Conservation (phyloP, 2,113 vertebrate species). For the Dolichotis patagonum region DNA sequence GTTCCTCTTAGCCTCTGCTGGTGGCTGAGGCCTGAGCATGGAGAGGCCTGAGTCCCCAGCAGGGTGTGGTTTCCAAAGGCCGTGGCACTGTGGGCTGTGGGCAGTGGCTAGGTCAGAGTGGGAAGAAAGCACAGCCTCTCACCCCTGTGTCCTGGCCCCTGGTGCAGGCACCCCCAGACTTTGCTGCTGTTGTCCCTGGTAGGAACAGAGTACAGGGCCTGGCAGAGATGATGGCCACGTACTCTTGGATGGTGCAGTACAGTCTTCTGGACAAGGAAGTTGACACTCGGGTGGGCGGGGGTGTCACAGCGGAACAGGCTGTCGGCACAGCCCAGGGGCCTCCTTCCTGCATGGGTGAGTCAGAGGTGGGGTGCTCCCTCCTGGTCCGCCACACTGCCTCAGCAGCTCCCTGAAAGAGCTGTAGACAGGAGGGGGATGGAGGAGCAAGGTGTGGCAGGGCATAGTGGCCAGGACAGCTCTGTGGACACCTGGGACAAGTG, state of each 20-base stretch:
- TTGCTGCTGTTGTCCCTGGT: not conserved
- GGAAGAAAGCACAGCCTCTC: not conserved
- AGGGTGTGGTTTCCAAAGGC: not conserved
- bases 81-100: not conserved
- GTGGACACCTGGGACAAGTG: not conserved
- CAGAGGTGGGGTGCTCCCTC: slow-evolving; percentile 22
- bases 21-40: not conserved
- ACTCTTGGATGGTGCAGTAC: no score
- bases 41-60: slow-evolving; percentile 6
- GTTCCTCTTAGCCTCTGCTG: not conserved
- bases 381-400: not conserved
- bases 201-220: not conserved
- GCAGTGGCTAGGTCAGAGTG: not conserved
- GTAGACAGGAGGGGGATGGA: not conserved
- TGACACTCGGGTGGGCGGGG: not conserved
- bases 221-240: not conserved
- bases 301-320: not conserved
- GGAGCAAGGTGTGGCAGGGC: not conserved
- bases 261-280: not conserved
- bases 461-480: not conserved
- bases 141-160: rapidly evolving
- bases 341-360: slow-evolving; percentile 48
- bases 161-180: not conserved
- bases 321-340: not conserved
- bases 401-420: not conserved